Evolutionary conservation across 2,113 vertebrate species (phyloP).

Genomic region (Puma concolor): DNA sequence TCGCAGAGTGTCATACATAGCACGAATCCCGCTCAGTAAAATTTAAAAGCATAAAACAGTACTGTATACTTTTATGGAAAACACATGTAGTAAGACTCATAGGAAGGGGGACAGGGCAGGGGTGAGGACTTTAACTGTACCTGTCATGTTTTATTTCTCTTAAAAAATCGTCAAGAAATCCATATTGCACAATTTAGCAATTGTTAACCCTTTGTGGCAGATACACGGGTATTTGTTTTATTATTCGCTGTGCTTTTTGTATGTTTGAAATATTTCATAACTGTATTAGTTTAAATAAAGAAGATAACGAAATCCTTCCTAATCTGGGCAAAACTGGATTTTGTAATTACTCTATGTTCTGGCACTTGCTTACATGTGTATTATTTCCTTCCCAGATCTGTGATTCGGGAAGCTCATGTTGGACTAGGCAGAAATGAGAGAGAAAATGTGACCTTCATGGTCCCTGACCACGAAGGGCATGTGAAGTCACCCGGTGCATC

Average conservation of each 20-base stretch:
- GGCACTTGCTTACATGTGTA: background rate
- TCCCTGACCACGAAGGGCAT: background rate
- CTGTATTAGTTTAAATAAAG: background rate
- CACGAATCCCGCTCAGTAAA: background rate
- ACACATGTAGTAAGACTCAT: background rate
- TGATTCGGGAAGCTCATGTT: background rate
- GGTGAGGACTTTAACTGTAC: background rate
- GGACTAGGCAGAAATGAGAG: background rate
- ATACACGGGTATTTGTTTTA: background rate
- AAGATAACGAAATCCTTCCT: background rate
- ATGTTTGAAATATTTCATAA: constrained; percentile 6
- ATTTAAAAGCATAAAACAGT: background rate
- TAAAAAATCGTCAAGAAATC: background rate
- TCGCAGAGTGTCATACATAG: background rate
- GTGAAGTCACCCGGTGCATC: background rate
- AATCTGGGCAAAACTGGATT: background rate
- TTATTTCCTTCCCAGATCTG: background rate
- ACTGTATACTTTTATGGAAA: background rate
- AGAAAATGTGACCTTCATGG: background rate
- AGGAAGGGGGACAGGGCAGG: background rate
- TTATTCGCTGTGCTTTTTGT: background rate
- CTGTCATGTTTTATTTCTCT: background rate
- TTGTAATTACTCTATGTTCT: background rate
- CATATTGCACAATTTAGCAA: background rate
- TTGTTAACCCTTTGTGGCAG: background rate